phyloP scores from a whole-genome alignment of 2,113 vertebrate species.

The Hippocampus abdominalis region DNA sequence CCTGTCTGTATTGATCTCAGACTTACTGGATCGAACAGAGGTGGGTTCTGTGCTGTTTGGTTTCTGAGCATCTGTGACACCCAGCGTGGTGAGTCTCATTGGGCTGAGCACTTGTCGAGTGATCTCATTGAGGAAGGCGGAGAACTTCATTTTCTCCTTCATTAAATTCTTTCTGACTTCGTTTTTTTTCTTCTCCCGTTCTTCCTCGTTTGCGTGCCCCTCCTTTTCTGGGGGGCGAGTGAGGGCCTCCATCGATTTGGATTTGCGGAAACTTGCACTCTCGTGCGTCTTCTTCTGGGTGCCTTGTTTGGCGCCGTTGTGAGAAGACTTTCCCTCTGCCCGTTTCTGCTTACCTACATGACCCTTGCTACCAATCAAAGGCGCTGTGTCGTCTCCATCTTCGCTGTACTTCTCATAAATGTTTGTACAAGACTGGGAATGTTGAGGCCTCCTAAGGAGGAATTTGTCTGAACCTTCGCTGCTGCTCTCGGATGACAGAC shows the following conservation, averaged over 20 bases:
- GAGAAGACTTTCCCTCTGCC: constrained; percentile 17
- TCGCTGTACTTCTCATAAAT: constrained; percentile 57
- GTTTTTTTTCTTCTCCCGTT: constrained; percentile 45
- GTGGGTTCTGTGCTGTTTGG: constrained; percentile 27
- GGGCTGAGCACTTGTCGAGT: constrained; percentile 80
- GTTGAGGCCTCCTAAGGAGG: constrained; percentile 35
- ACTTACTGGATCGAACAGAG: constrained; percentile 30
- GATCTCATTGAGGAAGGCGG: constrained; percentile 80
- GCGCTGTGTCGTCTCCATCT: constrained; percentile 52
- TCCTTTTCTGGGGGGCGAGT: constrained; percentile 26
- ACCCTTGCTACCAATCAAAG: constrained; percentile 44
- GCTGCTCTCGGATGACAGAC: constrained; percentile 60
- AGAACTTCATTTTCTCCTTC: constrained; percentile 78
- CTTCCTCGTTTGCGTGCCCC: constrained; percentile 36
- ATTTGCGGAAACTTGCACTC: constrained; percentile 58
- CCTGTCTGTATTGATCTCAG: constrained; percentile 29
- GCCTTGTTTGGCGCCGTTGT: constrained; percentile 19
- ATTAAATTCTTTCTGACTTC: constrained; percentile 59
- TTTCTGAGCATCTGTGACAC: constrained; percentile 57
- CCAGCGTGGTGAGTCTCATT: constrained; percentile 72
- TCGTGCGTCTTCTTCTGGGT: constrained; percentile 40
- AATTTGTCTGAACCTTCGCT: constrained; percentile 34
- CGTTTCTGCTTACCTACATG: constrained; percentile 31
- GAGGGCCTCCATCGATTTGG: constrained; percentile 77
- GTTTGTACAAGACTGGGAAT: constrained; percentile 73